phyloP scores from a whole-genome alignment of 2,797 vertebrate genomes.

The Notamacropus eugenii region DNA sequence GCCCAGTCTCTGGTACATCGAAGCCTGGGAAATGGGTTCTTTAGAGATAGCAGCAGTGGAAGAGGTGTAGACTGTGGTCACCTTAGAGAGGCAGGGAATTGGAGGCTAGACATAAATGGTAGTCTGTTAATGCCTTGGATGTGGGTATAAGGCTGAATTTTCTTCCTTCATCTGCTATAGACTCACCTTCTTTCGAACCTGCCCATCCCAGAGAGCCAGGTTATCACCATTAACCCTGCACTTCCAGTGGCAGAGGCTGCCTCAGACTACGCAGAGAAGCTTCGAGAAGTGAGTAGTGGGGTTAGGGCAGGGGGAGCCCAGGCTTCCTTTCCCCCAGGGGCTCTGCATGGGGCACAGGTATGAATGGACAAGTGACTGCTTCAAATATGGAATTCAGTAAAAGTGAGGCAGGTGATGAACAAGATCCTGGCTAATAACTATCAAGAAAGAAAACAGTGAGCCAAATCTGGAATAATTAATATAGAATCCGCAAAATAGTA shows the following conservation, averaged over 20 bases:
- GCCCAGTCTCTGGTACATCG: background rate
- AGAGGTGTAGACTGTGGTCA: background rate
- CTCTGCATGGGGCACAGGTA: background rate
- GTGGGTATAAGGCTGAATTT: background rate
- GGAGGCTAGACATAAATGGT: background rate
- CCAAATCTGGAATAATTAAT: background rate
- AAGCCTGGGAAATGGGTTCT: background rate
- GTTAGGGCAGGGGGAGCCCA: background rate
- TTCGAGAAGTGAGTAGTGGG: conserved; percentile 87
- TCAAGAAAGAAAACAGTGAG: background rate
- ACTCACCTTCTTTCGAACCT: conserved; percentile 87
- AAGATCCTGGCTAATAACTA: background rate
- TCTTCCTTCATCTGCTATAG: conserved; percentile 50
- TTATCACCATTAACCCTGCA: conserved; percentile 89
- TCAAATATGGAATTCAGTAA: background rate
- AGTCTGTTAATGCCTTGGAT: background rate
- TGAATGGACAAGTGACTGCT: background rate
- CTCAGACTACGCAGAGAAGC: conserved; percentile 89
- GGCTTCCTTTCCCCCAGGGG: background rate
- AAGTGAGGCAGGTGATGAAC: background rate
- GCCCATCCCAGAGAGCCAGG: conserved; percentile 88
- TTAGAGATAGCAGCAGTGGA: background rate
- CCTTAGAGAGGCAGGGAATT: background rate
- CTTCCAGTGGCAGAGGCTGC: conserved; percentile 90
- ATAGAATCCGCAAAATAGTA: background rate